Percentiles rank a stretch among this genome's conserved stretches.
These are phyloP conservation scores for Listrodromus nycthemerus DNA, from an alignment of 2,888 invertebrate genomes.

Conservation along the genomic window DNA sequence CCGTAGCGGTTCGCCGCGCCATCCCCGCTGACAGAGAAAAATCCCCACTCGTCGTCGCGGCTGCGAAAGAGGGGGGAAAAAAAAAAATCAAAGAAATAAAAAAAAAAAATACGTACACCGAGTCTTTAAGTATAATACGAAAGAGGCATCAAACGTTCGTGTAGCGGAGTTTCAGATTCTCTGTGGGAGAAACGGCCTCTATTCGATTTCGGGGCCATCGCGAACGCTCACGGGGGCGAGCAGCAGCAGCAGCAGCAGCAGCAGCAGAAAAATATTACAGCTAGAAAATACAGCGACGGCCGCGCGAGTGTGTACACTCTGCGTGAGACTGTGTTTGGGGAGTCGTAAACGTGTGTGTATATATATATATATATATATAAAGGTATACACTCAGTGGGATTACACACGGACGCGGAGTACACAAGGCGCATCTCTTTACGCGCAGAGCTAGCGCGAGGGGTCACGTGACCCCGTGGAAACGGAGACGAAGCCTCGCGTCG, in stretches of 20 bases:
- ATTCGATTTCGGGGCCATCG: slow-evolving; percentile 66
- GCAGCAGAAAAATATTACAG: slow-evolving; percentile 43
- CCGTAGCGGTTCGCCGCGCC: background rate
- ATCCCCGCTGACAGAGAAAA: slow-evolving; percentile 3
- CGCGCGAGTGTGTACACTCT: slow-evolving; percentile 12
- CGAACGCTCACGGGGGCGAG: slow-evolving; percentile 26
- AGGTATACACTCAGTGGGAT: slow-evolving; percentile 37
- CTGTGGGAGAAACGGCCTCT: slow-evolving; percentile 59
- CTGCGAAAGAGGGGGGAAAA: background rate
- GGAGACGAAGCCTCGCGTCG: slow-evolving; percentile 35
- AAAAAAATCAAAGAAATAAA: background rate
- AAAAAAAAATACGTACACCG: background rate
- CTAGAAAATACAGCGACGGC: slow-evolving; percentile 45
- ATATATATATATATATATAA: background rate
- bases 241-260: background rate
- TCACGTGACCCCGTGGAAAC: slow-evolving; percentile 69
- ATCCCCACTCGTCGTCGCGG: background rate
- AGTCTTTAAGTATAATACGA: slow-evolving; percentile 10
- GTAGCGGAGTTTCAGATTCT: background rate
- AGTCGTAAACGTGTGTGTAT: background rate
- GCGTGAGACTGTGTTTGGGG: slow-evolving; percentile 23
- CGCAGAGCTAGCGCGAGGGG: slow-evolving; percentile 62
- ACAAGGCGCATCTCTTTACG: slow-evolving; percentile 60
- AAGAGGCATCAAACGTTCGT: slow-evolving; percentile 3
- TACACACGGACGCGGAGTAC: slow-evolving; percentile 16